Conservation (phyloP, 2,113 vertebrate species). For the Microtus pennsylvanicus region DNA sequence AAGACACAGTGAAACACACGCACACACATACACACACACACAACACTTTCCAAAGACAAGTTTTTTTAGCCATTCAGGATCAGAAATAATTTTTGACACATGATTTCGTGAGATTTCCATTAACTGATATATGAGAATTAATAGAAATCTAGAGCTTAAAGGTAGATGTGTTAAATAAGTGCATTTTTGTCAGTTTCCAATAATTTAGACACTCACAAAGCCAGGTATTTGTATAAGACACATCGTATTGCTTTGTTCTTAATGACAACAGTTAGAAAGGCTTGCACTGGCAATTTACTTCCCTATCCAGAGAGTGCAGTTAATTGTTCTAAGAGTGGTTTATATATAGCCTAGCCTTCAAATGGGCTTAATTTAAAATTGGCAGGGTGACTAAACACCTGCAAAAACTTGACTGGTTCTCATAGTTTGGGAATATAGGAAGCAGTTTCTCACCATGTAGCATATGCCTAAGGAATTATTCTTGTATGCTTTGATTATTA, state of each 20-base stretch:
- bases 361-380: constrained; percentile 76
- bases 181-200: background rate
- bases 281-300: constrained; percentile 50
- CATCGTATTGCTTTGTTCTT: background rate
- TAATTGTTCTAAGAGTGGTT: constrained; percentile 62
- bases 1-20: background rate
- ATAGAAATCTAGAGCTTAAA: background rate
- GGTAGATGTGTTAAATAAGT: background rate
- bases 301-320: constrained; percentile 22
- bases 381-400: constrained; percentile 61
- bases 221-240: background rate
- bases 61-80: background rate
- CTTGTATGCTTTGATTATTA: constrained; percentile 73
- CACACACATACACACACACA: background rate
- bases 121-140: background rate
- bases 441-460: constrained; percentile 12
- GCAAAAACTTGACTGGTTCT: constrained; percentile 68
- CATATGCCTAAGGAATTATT: constrained; percentile 49
- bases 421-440: constrained; percentile 40
- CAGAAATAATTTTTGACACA: constrained; percentile 1
- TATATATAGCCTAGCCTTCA: constrained; percentile 60
- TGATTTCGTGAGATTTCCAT: background rate
- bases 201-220: background rate
- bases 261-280: constrained; percentile 46
- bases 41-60: background rate